Conservation (phyloP, 2,888 invertebrate genomes). For the Microchrysa polita region DNA sequence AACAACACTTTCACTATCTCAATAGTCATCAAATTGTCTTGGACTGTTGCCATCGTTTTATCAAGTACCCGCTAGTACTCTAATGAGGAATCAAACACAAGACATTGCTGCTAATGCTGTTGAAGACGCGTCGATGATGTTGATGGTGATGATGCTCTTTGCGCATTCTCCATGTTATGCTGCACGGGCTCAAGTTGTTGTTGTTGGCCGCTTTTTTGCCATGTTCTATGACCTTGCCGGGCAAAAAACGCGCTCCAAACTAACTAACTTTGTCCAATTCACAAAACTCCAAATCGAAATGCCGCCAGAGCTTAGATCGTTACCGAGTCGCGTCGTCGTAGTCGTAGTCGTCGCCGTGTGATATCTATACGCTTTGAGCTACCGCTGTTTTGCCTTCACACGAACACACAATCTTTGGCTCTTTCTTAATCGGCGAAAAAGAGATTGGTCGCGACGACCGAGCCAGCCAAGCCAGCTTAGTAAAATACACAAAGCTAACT, state of each 20-base stretch:
- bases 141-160: too few species aligned
- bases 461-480: conserved; percentile 16
- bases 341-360: too few species aligned
- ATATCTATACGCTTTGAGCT: conserved; percentile 4
- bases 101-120: conserved; percentile 41
- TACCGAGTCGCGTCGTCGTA: neutral
- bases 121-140: too few species aligned
- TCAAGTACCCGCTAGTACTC: conserved; percentile 23
- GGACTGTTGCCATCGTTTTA: conserved; percentile 36
- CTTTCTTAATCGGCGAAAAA: conserved; percentile 34
- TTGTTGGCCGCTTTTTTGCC: conserved; percentile 45
- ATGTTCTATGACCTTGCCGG: conserved; percentile 51
- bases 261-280: conserved; percentile 28
- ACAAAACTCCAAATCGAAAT: conserved; percentile 25
- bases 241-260: conserved; percentile 44
- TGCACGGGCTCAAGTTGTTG: neutral
- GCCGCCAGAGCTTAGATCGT: conserved; percentile 3
- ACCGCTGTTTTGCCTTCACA: conserved; percentile 34
- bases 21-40: conserved; percentile 21
- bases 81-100: conserved; percentile 34
- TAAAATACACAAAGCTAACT: conserved; percentile 17
- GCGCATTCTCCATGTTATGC: neutral
- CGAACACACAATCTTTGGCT: conserved; percentile 31
- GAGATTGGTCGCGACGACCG: conserved; percentile 34
- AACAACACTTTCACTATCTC: conserved; percentile 42